Evolutionary conservation across 2,797 vertebrate genomes (phyloP).

Genomic region (Spondyliosoma cantharus): DNA sequence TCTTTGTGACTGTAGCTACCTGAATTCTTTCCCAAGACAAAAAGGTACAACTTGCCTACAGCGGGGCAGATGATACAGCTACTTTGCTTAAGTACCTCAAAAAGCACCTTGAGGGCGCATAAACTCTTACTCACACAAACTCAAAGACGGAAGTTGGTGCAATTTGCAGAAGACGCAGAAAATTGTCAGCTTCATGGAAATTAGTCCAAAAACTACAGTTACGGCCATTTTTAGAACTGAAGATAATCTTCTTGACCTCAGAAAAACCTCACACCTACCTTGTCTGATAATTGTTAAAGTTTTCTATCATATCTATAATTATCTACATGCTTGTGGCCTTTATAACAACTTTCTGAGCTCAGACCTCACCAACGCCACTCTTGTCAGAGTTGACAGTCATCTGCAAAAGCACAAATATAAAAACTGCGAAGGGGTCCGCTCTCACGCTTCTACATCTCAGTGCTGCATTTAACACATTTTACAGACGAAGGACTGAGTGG

Average conservation of each 20-base stretch:
- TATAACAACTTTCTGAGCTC: background rate
- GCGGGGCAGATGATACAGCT: too few species aligned
- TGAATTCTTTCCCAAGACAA: background rate
- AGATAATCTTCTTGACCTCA: background rate
- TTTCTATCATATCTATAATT: background rate
- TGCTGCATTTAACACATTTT: background rate
- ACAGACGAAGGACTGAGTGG: background rate
- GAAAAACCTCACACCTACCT: background rate
- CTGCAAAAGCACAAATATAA: background rate
- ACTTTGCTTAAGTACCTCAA: background rate
- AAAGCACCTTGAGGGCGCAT: too few species aligned
- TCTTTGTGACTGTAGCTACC: background rate
- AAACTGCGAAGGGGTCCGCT: background rate
- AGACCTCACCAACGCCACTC: background rate
- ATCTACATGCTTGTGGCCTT: too few species aligned
- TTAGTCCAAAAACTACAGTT: too few species aligned
- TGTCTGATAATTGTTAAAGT: too few species aligned
- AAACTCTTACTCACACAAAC: background rate
- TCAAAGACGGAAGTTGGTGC: too few species aligned
- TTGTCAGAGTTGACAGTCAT: background rate
- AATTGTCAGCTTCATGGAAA: too few species aligned
- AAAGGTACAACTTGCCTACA: too few species aligned
- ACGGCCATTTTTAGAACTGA: too few species aligned
- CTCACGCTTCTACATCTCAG: background rate
- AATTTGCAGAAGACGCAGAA: too few species aligned